Conservation (phyloP, 2,888 invertebrate genomes). For the Ditylenchus weischeri region DNA sequence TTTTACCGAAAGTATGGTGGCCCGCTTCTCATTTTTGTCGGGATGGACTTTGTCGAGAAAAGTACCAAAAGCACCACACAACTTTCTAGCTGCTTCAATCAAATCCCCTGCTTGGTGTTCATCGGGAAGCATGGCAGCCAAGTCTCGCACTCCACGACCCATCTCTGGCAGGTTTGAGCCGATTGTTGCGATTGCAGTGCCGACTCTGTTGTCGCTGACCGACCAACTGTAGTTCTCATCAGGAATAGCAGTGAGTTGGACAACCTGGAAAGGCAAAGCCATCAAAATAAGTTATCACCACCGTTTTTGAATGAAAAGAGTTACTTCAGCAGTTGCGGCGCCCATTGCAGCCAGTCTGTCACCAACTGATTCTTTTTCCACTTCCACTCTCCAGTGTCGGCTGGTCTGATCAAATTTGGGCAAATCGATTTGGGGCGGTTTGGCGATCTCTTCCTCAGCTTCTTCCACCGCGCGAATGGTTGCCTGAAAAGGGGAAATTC, state of each 20-base stretch:
- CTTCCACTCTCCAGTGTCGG: constrained; percentile 85
- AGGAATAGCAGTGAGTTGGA: constrained; percentile 75
- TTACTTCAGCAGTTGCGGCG: constrained; percentile 86
- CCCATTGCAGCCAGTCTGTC: constrained; percentile 98
- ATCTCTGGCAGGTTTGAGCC: constrained; percentile 93
- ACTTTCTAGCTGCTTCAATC: constrained; percentile 82
- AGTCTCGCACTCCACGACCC: constrained; percentile 82
- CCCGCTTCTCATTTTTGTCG: constrained; percentile 80
- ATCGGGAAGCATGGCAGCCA: constrained; percentile 90
- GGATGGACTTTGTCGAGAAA: constrained; percentile 85
- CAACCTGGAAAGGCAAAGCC: constrained; percentile 65
- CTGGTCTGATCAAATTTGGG: constrained; percentile 62
- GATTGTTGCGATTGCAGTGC: constrained; percentile 93
- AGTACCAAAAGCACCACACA: constrained; percentile 86
- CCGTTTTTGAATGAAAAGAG: not conserved
- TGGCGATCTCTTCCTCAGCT: constrained; percentile 69
- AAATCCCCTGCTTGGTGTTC: constrained; percentile 75
- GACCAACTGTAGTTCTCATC: constrained; percentile 67
- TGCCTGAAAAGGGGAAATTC: constrained; percentile 66
- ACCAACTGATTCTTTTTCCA: constrained; percentile 90
- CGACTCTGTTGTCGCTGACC: constrained; percentile 84
- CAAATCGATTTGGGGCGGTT: constrained; percentile 53
- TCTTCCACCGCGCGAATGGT: constrained; percentile 83
- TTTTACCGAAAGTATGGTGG: constrained; percentile 74
- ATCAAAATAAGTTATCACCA: not conserved